phyloP scores from a whole-genome alignment of 2,888 invertebrate species.

The Brenthis daphne region DNA sequence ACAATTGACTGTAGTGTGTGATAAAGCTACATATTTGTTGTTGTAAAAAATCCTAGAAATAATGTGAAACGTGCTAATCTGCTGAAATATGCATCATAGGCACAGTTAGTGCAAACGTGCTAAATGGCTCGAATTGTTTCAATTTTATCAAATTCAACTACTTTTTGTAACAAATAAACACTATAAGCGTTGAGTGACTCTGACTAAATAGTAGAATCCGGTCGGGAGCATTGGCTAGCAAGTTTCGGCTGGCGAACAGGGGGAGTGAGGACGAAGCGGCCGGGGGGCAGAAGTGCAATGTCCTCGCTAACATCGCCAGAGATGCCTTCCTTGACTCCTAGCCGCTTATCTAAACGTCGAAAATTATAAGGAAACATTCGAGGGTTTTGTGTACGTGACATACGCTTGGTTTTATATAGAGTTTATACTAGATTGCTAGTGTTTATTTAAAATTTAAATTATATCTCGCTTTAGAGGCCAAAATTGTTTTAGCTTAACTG shows the following conservation, averaged over 20 bases:
- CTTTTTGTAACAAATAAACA: conserved; percentile 41
- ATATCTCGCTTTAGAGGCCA: not conserved
- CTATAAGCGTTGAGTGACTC: conserved; percentile 45
- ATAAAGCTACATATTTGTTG: conserved; percentile 17
- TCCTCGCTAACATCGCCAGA: conserved; percentile 76
- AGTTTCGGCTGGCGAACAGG: conserved; percentile 70
- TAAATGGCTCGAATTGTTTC: conserved; percentile 1
- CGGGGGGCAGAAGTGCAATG: conserved; percentile 75
- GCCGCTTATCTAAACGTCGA: conserved; percentile 58
- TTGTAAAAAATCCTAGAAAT: conserved; percentile 18
- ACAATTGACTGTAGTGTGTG: not conserved
- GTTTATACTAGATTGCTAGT: conserved; percentile 16
- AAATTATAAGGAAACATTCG: conserved; percentile 57
- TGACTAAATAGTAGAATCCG: conserved; percentile 74
- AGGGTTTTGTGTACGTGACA: conserved; percentile 44
- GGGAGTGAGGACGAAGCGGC: conserved; percentile 66
- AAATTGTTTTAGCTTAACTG: not conserved
- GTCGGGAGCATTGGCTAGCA: conserved; percentile 71
- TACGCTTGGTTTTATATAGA: conserved; percentile 24
- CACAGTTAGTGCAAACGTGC: conserved; percentile 32
- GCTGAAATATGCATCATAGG: conserved; percentile 28
- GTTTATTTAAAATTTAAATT: conserved; percentile 27
- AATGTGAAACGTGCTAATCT: conserved; percentile 29
- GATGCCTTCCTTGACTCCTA: conserved; percentile 65
- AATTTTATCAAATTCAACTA: conserved; percentile 23